Conservation (phyloP, 2,888 invertebrate genomes). For the Diadegma fenestrale region DNA sequence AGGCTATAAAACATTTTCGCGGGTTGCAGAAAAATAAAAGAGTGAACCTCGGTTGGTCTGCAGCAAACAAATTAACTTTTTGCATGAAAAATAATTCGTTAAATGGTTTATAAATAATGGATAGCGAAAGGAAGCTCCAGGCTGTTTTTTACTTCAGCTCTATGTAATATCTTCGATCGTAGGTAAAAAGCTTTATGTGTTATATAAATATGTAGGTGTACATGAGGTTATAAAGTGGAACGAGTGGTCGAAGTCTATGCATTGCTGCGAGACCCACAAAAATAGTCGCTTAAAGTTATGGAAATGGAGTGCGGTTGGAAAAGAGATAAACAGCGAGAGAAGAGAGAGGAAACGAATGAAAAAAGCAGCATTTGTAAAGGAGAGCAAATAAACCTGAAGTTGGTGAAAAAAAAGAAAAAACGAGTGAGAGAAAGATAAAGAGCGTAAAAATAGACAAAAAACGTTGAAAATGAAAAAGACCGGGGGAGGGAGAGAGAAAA, state of each 20-base stretch:
- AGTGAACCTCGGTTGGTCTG: background rate
- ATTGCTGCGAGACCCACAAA: slow-evolving; percentile 40
- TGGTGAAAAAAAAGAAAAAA: background rate
- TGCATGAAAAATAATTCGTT: background rate
- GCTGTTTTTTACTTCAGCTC: background rate
- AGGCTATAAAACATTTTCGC: background rate
- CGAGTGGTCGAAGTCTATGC: slow-evolving; percentile 48
- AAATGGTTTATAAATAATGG: slow-evolving; percentile 27
- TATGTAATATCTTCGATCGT: background rate
- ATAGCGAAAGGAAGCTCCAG: slow-evolving; percentile 4
- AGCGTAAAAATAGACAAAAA: background rate
- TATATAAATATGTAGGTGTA: background rate
- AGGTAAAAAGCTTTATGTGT: background rate
- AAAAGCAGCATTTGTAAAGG: background rate
- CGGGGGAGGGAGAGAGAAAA: background rate
- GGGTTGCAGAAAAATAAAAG: background rate
- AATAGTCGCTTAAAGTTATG: slow-evolving; percentile 55
- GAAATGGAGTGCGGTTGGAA: slow-evolving; percentile 45
- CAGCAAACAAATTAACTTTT: background rate
- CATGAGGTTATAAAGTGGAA: slow-evolving; percentile 26
- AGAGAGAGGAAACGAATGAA: slow-evolving; percentile 2
- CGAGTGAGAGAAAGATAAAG: background rate
- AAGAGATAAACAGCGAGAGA: background rate
- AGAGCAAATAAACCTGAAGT: background rate
- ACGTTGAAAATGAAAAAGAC: background rate